Percentiles rank a stretch among this genome's conserved stretches.
These are phyloP conservation scores for Melanotaenia boesemani DNA, from an alignment of 2,797 vertebrate genomes.

Conservation along the genomic window DNA sequence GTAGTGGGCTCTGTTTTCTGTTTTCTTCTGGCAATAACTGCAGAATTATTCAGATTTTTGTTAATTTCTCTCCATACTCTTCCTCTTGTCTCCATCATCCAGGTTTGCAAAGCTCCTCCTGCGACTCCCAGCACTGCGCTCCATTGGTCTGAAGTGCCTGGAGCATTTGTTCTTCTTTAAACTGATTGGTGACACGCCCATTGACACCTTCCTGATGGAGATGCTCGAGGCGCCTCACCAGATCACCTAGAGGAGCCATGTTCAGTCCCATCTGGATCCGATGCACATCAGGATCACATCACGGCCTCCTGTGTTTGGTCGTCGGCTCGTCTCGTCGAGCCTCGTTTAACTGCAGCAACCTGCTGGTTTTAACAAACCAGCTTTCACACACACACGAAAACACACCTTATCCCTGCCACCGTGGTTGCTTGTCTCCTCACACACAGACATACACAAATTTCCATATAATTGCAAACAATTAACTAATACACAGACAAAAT, in stretches of 20 bases:
- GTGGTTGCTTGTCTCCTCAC: slow-evolving; percentile 37
- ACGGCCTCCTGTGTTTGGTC: slow-evolving; percentile 37
- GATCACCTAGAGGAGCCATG: slow-evolving; percentile 81
- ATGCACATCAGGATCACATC: slow-evolving; percentile 71
- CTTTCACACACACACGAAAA: slow-evolving; percentile 37
- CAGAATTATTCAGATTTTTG: not conserved
- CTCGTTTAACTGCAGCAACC: slow-evolving; percentile 69
- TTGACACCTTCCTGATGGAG: slow-evolving; percentile 96
- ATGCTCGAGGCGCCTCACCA: slow-evolving; percentile 95
- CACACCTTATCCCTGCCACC: slow-evolving; percentile 21
- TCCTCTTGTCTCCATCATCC: not conserved
- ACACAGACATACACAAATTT: slow-evolving; percentile 28
- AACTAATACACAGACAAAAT: slow-evolving; percentile 42
- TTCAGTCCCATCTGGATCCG: slow-evolving; percentile 47
- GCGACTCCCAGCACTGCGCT: slow-evolving; percentile 92
- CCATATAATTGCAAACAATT: slow-evolving; percentile 26
- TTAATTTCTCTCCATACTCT: not conserved
- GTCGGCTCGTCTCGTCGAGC: slow-evolving; percentile 53
- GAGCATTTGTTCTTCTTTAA: slow-evolving; percentile 98
- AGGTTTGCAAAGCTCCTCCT: slow-evolving; percentile 96
- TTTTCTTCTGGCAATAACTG: not conserved
- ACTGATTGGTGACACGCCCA: slow-evolving; percentile 95
- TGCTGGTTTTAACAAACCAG: slow-evolving; percentile 63
- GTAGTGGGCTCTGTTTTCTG: not conserved
- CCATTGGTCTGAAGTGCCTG: slow-evolving; percentile 93